Evolutionary conservation across 2,888 invertebrate genomes (phyloP).

Genomic region (Ectobius pallidus): DNA sequence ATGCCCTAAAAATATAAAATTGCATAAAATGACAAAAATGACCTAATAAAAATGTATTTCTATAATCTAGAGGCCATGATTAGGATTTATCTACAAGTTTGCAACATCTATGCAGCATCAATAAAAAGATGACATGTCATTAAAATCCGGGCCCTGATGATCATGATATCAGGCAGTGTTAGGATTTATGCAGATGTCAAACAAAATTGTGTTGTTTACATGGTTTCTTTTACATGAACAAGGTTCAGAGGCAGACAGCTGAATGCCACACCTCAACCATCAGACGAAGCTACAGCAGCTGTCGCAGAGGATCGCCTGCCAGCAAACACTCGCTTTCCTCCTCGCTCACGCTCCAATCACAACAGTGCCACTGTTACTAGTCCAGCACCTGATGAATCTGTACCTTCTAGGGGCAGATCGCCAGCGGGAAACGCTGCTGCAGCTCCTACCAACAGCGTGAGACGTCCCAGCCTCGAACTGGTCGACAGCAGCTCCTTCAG

Average conservation of each 20-base stretch:
- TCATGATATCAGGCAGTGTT: no score
- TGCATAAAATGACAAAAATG: no score
- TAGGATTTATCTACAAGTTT: no score
- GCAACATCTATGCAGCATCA: no score
- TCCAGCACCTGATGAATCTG: constrained; percentile 58
- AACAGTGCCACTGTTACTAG: constrained; percentile 55
- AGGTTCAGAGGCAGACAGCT: constrained; percentile 49
- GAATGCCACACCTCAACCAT: constrained; percentile 49
- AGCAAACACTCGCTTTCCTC: constrained; percentile 85
- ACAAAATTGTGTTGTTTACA: no score
- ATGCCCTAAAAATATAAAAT: no score
- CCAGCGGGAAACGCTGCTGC: not conserved
- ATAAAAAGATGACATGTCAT: no score
- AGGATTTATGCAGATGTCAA: no score
- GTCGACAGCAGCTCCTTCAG: constrained; percentile 85
- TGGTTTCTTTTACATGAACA: not conserved
- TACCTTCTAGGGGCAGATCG: constrained; percentile 57
- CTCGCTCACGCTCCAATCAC: constrained; percentile 58
- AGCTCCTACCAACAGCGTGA: constrained; percentile 60
- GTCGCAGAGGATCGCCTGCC: constrained; percentile 66
- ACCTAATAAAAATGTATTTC: no score
- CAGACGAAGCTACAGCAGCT: constrained; percentile 56
- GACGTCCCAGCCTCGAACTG: constrained; percentile 78
- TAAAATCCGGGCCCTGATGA: no score
- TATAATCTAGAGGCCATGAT: no score